A percentile compares a stretch with the other conserved stretches of the same genome.
Conservation (phyloP, 2,113 vertebrate species). For the Hepsetus odoe region DNA sequence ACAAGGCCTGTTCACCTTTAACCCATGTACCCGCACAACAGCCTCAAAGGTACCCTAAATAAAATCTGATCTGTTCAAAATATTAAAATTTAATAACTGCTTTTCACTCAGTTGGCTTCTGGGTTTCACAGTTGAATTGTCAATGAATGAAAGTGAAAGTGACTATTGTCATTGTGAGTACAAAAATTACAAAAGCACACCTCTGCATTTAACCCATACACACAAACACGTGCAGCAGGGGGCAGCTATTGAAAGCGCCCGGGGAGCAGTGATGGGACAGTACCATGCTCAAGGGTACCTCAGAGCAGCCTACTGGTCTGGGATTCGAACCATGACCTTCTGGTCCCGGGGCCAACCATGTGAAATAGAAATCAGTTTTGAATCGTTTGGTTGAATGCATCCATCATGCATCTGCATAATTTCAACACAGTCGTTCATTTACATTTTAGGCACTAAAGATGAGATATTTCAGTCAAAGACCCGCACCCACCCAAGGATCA, state of each 20-base stretch:
- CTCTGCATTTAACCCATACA: too few species aligned
- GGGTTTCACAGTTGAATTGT: background rate
- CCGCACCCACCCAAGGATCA: slow-evolving; percentile 88
- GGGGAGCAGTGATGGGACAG: too few species aligned
- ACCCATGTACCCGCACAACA: slow-evolving; percentile 85
- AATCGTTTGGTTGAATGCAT: background rate
- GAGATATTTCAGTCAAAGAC: slow-evolving; percentile 91
- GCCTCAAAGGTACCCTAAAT: slow-evolving; percentile 83
- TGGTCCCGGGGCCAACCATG: too few species aligned
- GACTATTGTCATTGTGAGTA: too few species aligned
- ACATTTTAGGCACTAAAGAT: slow-evolving; percentile 85
- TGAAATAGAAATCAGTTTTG: too few species aligned
- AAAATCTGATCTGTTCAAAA: background rate
- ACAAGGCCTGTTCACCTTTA: slow-evolving; percentile 90
- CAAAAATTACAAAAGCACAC: too few species aligned
- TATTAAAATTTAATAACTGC: background rate
- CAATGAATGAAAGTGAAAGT: too few species aligned
- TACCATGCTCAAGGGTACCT: too few species aligned
- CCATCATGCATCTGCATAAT: background rate
- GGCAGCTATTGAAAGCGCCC: too few species aligned
- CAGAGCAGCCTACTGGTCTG: too few species aligned
- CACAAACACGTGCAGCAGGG: too few species aligned
- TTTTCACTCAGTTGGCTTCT: background rate
- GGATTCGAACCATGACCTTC: too few species aligned
- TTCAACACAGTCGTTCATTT: background rate